phyloP scores from a whole-genome alignment of 2,888 invertebrate genomes.

The Halictus ligatus region DNA sequence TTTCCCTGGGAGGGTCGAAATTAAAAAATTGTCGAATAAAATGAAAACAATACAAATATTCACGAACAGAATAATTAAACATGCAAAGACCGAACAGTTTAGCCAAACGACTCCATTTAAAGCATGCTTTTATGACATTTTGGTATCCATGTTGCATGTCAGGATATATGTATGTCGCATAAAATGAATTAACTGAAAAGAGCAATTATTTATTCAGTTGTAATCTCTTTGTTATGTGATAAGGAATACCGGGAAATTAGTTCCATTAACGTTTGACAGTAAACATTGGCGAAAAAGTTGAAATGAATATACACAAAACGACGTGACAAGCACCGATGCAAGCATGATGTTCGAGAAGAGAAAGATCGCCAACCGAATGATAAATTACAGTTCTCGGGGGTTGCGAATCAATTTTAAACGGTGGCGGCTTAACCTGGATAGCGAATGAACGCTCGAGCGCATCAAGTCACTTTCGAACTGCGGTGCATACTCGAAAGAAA shows the following conservation, averaged over 20 bases:
- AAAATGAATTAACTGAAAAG: background rate
- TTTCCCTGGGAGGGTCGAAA: too few relatives aligned
- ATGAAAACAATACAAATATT: too few relatives aligned
- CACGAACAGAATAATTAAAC: background rate
- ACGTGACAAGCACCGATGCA: background rate
- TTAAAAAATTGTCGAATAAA: too few relatives aligned
- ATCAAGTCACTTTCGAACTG: background rate
- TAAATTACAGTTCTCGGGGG: background rate
- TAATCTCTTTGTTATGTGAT: background rate
- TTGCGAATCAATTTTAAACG: background rate
- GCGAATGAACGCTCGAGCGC: background rate
- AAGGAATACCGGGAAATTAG: background rate
- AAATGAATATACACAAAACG: background rate
- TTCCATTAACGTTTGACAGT: background rate
- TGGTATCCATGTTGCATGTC: background rate
- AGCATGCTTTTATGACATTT: background rate
- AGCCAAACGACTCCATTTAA: background rate
- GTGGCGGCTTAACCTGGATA: too few relatives aligned
- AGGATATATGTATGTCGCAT: background rate
- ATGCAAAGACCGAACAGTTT: background rate
- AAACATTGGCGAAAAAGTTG: background rate
- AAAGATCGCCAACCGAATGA: background rate
- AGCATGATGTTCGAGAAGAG: background rate
- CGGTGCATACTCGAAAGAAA: constrained; percentile 7
- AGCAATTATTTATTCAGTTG: background rate